Conservation (phyloP, 64 coral and sea anemone genomes). For the Dendronephthya gigantea region DNA sequence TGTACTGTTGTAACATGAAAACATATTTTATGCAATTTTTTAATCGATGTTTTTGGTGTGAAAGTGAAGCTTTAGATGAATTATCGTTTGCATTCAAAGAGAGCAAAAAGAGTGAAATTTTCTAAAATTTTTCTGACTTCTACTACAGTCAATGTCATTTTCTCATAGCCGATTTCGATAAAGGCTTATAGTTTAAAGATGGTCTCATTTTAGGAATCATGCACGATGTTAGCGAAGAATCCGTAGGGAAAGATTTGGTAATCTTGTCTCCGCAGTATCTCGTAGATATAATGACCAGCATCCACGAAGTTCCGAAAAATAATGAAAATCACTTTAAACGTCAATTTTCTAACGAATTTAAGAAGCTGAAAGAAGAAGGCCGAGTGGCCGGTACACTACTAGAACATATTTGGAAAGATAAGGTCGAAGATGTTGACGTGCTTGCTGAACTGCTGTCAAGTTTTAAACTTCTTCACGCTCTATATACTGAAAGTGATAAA, state of each 20-base stretch:
- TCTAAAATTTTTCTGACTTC: no score
- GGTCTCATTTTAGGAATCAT: background rate
- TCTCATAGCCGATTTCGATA: no score
- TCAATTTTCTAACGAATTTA: constrained; percentile 22
- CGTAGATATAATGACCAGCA: constrained; percentile 53
- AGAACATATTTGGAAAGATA: constrained; percentile 34
- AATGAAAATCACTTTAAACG: constrained; percentile 28
- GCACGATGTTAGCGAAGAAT: background rate
- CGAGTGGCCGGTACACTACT: constrained; percentile 7
- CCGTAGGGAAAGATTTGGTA: constrained; percentile 32
- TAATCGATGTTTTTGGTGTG: no score
- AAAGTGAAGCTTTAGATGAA: no score
- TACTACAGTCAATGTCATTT: no score
- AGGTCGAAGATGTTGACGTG: background rate
- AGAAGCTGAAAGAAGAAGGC: constrained; percentile 22
- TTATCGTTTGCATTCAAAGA: no score
- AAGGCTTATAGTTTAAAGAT: background rate
- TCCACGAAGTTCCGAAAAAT: constrained; percentile 45
- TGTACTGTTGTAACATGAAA: background rate
- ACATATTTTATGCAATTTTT: no score
- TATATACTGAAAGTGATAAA: background rate
- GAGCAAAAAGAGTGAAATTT: no score
- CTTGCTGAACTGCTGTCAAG: constrained; percentile 20
- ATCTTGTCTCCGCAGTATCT: constrained; percentile 32
- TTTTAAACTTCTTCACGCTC: constrained; percentile 12